Evolutionary conservation across 2,113 vertebrate genomes (phyloP), one percentile per base, ranked within the genome.

Genomic region (Cyphomyrus plagiostoma): DNA sequence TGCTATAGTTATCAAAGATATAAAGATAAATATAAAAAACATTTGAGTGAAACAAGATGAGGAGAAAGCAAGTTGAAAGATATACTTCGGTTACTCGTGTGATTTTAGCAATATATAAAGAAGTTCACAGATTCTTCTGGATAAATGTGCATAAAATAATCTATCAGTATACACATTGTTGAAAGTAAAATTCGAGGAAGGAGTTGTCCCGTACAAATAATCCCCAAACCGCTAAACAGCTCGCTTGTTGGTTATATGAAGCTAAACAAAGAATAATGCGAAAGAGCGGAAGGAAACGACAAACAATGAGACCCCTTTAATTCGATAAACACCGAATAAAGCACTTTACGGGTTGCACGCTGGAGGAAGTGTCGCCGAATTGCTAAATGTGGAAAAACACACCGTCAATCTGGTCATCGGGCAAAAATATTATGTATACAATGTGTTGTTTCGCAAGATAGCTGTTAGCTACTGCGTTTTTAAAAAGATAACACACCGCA

Each of bases 251-350:
- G 49, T 53, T 53, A 49, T 30, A 53, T 39, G 10, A 87, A 53
- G 50, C n/a, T 17, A 52, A 53, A 53, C 85, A 39, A 56, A 56
- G 85, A 53, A 87, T 46, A 82, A 35, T 89, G 74, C 88, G 74
- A 56, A 50, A 83, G 70, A 53, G 88, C 70, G 88, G 88, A 89
- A 89, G 88, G 88, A 89, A 89, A 89, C 30, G 74, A 26, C 70
- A 89, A 88, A 82, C 88, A 53, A 56, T n/a, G 88, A 21, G 42
- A 82, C 21, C 23, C 66, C 30, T 35, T 49, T 42, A 52, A 53
- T 45, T 52, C 50, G 74, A 88, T 89, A 50, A 52, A 52, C 70
- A 50, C 49, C 49, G 70, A 82, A 82, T 74, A 35, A 89, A 48
- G 88, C 45, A 30, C 21, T 84, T 45, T 84, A 84, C 82, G 23